phyloP scores from a whole-genome alignment of 2,888 invertebrate species.

The Aporophyla nigra region DNA sequence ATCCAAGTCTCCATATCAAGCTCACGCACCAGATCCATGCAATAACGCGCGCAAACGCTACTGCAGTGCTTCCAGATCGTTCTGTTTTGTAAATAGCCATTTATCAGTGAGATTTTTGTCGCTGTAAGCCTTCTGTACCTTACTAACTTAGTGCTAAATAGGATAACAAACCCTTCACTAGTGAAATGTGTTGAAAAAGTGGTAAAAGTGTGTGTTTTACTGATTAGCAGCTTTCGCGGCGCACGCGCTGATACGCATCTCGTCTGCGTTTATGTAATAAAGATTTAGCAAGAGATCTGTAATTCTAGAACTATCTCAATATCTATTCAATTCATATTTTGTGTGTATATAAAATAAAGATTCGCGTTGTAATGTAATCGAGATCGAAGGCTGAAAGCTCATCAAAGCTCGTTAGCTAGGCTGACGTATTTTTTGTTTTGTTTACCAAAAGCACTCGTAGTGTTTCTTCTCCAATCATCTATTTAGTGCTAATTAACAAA shows the following conservation, averaged over 20 bases:
- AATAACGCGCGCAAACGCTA: slow-evolving; percentile 6
- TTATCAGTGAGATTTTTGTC: slow-evolving; percentile 23
- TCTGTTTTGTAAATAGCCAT: slow-evolving; percentile 7
- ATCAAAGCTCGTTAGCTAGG: neutral
- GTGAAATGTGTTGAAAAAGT: slow-evolving; percentile 73
- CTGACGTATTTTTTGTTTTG: neutral
- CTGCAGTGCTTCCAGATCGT: slow-evolving; percentile 27
- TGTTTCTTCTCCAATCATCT: neutral
- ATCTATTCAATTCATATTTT: slow-evolving; percentile 2
- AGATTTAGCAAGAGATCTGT: slow-evolving; percentile 59
- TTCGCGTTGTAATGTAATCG: neutral
- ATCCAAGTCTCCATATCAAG: slow-evolving; percentile 19
- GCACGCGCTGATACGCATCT: slow-evolving; percentile 64
- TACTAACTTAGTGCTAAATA: slow-evolving; percentile 55
- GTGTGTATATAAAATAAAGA: neutral
- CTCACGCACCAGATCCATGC: slow-evolving; percentile 20
- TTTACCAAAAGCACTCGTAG: neutral
- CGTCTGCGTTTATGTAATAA: slow-evolving; percentile 68
- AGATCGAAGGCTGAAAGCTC: neutral
- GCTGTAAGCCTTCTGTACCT: slow-evolving; percentile 52
- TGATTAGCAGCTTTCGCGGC: slow-evolving; percentile 71
- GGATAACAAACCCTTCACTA: slow-evolving; percentile 53
- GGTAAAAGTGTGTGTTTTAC: slow-evolving; percentile 71
- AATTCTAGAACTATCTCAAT: slow-evolving; percentile 52
- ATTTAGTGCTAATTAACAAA: neutral